Conservation (phyloP, 2,113 vertebrate species). For the Lucifuga dentata region DNA sequence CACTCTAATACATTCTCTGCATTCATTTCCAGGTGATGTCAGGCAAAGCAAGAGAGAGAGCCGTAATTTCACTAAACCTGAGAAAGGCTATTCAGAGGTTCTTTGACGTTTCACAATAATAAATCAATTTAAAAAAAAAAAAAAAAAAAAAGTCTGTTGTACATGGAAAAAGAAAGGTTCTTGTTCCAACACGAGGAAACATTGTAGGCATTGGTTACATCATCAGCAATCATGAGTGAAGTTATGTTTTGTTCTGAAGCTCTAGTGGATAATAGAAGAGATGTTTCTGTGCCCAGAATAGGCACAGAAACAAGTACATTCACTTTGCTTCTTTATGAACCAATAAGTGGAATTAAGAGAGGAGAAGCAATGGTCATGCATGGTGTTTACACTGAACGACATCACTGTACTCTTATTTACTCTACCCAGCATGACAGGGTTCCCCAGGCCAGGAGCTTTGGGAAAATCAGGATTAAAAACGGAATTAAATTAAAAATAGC, state of each 20-base stretch:
- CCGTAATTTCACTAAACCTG: slow-evolving; percentile 39
- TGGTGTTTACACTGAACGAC: slow-evolving; percentile 38
- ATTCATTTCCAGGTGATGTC: slow-evolving; percentile 30
- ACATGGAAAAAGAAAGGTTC: slow-evolving; percentile 35
- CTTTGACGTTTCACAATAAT: slow-evolving; percentile 25
- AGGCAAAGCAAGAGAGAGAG: slow-evolving; percentile 11
- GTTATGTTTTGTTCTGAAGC: slow-evolving; percentile 14
- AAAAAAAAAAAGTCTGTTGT: not conserved
- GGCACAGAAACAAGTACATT: slow-evolving; percentile 29
- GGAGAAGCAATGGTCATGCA: slow-evolving; percentile 9
- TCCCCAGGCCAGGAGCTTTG: slow-evolving; percentile 49
- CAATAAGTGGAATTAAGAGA: slow-evolving; percentile 16
- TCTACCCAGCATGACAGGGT: slow-evolving; percentile 31
- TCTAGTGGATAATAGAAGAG: slow-evolving; percentile 5
- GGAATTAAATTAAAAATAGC: slow-evolving; percentile 56
- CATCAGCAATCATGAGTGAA: slow-evolving; percentile 32
- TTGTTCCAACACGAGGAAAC: slow-evolving; percentile 7
- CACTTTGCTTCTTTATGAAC: slow-evolving; percentile 45
- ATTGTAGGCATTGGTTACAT: slow-evolving; percentile 1
- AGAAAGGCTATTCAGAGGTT: slow-evolving; percentile 15
- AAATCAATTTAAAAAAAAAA: slow-evolving; percentile 44
- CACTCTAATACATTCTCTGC: slow-evolving; percentile 34
- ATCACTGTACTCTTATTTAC: slow-evolving; percentile 38
- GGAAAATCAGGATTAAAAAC: slow-evolving; percentile 60
- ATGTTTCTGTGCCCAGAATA: not conserved